Evolutionary conservation across 1,140 invertebrate genomes (phyloP).

Genomic region (Teleopsis dalmanni): DNA sequence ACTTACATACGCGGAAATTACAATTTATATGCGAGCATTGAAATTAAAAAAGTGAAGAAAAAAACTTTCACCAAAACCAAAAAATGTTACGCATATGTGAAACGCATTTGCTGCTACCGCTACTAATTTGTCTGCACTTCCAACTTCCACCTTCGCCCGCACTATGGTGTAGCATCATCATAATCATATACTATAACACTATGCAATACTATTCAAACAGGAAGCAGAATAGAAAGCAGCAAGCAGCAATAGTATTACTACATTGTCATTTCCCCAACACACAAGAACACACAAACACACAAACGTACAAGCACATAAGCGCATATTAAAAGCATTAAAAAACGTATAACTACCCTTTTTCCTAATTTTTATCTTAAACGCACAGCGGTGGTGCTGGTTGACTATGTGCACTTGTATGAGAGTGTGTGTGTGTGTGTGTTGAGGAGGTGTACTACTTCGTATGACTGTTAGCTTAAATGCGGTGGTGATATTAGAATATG

Average conservation of each 20-base stretch:
- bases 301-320: background rate
- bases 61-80: too few relatives aligned
- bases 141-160: background rate
- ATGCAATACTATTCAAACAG: background rate
- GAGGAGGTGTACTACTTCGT: too few relatives aligned
- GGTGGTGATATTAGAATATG: too few relatives aligned
- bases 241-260: background rate
- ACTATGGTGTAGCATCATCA: background rate
- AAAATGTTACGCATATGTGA: too few relatives aligned
- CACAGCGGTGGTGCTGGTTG: background rate
- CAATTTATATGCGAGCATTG: too few relatives aligned
- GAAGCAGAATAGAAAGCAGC: too few relatives aligned
- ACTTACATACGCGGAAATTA: too few relatives aligned
- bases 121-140: background rate
- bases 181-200: background rate
- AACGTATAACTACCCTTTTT: slow-evolving; percentile 14
- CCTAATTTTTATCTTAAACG: slow-evolving; percentile 10
- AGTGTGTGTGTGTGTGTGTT: too few relatives aligned
- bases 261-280: background rate
- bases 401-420: background rate
- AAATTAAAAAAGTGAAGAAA: too few relatives aligned
- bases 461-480: too few relatives aligned
- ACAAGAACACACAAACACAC: slow-evolving; percentile 2
- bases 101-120: too few relatives aligned
- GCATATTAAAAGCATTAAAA: slow-evolving; percentile 8